These are phyloP conservation scores for Macrosoma leucophasiata DNA, from an alignment of 2,888 invertebrate genomes.

Conservation along the genomic window DNA sequence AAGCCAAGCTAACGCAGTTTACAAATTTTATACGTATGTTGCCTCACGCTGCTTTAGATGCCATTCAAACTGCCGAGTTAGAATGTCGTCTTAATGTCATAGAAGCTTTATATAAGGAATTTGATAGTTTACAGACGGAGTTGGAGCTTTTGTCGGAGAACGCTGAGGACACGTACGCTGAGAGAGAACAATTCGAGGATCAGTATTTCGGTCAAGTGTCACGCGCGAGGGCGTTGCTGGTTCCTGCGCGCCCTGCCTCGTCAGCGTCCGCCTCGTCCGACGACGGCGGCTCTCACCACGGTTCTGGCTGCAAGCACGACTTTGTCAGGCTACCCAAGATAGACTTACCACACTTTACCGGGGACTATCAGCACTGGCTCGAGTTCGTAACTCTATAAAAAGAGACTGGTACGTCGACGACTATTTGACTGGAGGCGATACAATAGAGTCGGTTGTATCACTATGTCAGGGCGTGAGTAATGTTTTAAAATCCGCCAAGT, in stretches of 20 bases:
- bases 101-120: slow-evolving; percentile 8
- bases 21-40: slow-evolving; percentile 1
- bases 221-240: slow-evolving; percentile 2
- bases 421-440: too few species aligned
- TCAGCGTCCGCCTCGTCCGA: background rate
- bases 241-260: background rate
- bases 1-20: slow-evolving; percentile 9
- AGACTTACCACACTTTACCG: slow-evolving; percentile 11
- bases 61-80: slow-evolving; percentile 8
- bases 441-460: too few species aligned
- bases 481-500: too few species aligned
- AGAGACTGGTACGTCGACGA: too few species aligned
- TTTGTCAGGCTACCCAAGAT: slow-evolving; percentile 9
- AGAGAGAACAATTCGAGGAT: slow-evolving; percentile 13
- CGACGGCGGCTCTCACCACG: slow-evolving; percentile 1
- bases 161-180: slow-evolving; percentile 8
- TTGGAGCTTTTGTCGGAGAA: slow-evolving; percentile 14
- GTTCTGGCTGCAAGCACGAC: slow-evolving; percentile 10
- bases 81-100: slow-evolving; percentile 6
- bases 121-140: slow-evolving; percentile 13
- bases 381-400: too few species aligned
- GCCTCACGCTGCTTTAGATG: slow-evolving; percentile 2
- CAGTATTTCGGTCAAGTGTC: slow-evolving; percentile 7
- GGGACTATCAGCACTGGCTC: slow-evolving; percentile 19
- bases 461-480: too few species aligned